These are phyloP conservation scores for Coenobita brevimanus DNA, from an alignment of 1,140 invertebrate genomes.

Conservation along the genomic window DNA sequence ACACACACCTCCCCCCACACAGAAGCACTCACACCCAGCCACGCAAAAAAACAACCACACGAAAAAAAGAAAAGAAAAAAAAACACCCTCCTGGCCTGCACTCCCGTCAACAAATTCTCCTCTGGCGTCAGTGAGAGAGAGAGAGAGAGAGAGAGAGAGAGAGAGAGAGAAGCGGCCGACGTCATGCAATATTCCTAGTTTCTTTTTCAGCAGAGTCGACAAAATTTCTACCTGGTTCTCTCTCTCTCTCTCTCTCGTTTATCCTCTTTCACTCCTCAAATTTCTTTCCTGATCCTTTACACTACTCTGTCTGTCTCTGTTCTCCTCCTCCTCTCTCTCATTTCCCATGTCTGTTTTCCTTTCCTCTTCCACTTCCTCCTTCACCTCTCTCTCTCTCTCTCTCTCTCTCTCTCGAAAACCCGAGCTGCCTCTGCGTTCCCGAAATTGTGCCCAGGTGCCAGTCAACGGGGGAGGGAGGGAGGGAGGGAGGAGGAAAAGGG, in stretches of 20 bases:
- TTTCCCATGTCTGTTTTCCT: too few relatives aligned
- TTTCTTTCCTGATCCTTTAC: too few relatives aligned
- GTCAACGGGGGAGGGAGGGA: background rate
- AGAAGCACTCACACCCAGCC: constrained; percentile 6
- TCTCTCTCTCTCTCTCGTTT: too few relatives aligned
- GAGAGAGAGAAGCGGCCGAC: background rate
- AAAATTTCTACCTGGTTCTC: background rate
- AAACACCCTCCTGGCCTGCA: background rate
- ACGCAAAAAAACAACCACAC: background rate
- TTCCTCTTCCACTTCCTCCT: background rate
- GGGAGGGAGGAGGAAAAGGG: background rate
- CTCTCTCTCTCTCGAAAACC: background rate
- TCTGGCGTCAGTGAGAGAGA: background rate
- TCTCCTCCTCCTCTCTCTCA: too few relatives aligned
- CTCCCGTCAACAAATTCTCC: background rate
- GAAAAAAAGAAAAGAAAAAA: background rate
- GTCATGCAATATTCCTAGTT: constrained; percentile 39
- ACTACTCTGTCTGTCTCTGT: too few relatives aligned
- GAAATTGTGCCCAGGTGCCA: constrained; percentile 37
- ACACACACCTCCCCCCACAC: constrained; percentile 17
- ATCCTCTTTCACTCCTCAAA: too few relatives aligned
- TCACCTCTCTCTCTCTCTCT: background rate
- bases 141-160: background rate
- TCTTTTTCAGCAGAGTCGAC: constrained; percentile 29
- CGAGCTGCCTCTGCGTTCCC: background rate